Base-by-base conservation (phyloP, 2,113 vertebrate genomes). In the Regulus satrapa region DNA sequence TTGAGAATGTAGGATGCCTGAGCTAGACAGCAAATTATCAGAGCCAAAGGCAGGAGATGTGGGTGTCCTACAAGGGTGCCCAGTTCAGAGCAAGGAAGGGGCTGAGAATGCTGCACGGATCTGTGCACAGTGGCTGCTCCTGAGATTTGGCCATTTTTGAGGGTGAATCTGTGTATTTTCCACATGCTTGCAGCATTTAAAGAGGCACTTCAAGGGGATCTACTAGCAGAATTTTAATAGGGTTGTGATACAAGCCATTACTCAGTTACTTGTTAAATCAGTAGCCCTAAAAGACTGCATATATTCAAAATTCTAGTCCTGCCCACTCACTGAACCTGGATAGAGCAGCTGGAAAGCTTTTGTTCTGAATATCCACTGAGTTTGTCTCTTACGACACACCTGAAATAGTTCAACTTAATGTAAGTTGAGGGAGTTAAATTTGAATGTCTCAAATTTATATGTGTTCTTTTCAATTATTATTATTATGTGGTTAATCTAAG, bases 321-420 rank as follows among this genome's bases (percentile, higher is more conserved):
- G 36, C 45, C 64, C 43, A 56, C 78, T 93, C 81, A 43, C 31
- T 72, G 71, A 85, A 80, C 64, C 55, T 76, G 85, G 93, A 88
- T 13, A 83, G 14, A 92, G 87, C 68, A 93, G 86, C 76, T 91
- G 40, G 49, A 88, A 90, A 92, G 54, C 62, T 93, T 94, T 84
- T 92, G 12, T 74, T 95, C 77, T 82, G 28, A 82, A 95, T 55
- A 85, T 87, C 64, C 89, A 69, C 92, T 90, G 94, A 94, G 87
- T 91, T 90, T 38, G 5, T 85, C 74, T 90, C 45, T 78, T 80
- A 43, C 0, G 10, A 66, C 17, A 34, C 78, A 95, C 79, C 79
- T 83, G 88, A 91, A 93, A 92, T 26, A 86, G 43, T 89, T 88
- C 83, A 97, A 95, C 95, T 97, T 96, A 92, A 95, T 92, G 54